These are phyloP conservation scores for Epizoanthus rinbou DNA, from an alignment of 92 coral and sea anemone genomes.

Conservation along the genomic window DNA sequence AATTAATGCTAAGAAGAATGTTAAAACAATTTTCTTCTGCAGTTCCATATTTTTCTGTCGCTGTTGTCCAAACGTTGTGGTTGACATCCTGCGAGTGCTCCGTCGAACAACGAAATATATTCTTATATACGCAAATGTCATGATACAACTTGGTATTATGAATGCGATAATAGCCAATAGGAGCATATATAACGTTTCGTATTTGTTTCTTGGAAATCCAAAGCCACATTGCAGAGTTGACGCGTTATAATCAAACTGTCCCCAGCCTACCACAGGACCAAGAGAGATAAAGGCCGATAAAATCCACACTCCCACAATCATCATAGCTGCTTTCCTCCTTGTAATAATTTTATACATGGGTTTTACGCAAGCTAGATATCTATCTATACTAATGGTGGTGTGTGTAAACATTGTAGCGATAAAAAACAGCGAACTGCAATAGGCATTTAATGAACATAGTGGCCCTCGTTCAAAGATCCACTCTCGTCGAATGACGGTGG, in stretches of 20 bases:
- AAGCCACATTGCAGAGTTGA: constrained; percentile 85
- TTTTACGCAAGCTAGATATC: constrained; percentile 78
- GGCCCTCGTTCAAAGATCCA: constrained; percentile 62
- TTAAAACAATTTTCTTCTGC: constrained; percentile 63
- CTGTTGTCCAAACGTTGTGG: constrained; percentile 54
- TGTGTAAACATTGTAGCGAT: constrained; percentile 85
- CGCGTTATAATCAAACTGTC: constrained; percentile 69
- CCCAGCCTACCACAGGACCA: constrained; percentile 88
- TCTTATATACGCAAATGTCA: constrained; percentile 68
- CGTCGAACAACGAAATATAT: constrained; percentile 64
- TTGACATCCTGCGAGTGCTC: constrained; percentile 73
- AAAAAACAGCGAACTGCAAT: constrained; percentile 69
- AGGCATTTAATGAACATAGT: constrained; percentile 72
- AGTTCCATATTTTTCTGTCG: constrained; percentile 48
- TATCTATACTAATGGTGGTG: constrained; percentile 77
- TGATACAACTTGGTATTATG: constrained; percentile 62
- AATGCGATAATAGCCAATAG: constrained; percentile 67
- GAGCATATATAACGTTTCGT: constrained; percentile 65
- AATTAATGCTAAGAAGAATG: constrained; percentile 78
- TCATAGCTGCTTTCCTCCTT: constrained; percentile 59
- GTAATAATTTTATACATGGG: constrained; percentile 83
- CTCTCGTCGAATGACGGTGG: constrained; percentile 62
- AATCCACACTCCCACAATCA: constrained; percentile 71
- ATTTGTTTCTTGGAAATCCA: constrained; percentile 66
- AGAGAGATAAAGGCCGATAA: constrained; percentile 63